Evolutionary conservation across 2,888 invertebrate species (phyloP).

Genomic region (Stenichneumon culpator): DNA sequence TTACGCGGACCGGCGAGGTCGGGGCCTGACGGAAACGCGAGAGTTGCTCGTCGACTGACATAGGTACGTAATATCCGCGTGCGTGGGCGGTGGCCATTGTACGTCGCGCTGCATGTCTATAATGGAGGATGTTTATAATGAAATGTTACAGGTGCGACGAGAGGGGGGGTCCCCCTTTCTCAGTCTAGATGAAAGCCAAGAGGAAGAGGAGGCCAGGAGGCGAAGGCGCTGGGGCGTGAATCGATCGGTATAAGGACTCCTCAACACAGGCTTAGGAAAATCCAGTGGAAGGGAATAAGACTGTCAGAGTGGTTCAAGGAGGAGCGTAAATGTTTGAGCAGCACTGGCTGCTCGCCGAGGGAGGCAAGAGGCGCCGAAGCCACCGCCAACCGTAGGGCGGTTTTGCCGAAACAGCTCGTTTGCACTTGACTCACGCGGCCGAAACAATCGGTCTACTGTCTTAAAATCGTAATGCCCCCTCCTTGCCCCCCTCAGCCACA

Average conservation of each 20-base stretch:
- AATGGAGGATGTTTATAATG: not conserved
- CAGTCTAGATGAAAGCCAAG: not conserved
- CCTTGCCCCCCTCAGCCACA: no score
- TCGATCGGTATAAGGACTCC: slow-evolving; percentile 62
- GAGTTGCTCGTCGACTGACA: not conserved
- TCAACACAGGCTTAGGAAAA: slow-evolving; percentile 20
- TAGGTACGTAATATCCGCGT: not conserved
- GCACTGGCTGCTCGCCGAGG: slow-evolving; percentile 49
- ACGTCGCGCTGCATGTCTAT: not conserved
- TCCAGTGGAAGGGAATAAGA: slow-evolving; percentile 47
- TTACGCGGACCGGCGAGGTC: not conserved
- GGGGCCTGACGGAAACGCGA: not conserved
- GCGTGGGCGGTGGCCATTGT: not conserved
- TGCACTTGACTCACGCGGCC: slow-evolving; percentile 78
- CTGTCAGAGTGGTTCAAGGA: slow-evolving; percentile 66
- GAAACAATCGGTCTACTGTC: slow-evolving; percentile 78
- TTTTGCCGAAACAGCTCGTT: slow-evolving; percentile 72
- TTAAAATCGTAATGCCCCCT: slow-evolving; percentile 77
- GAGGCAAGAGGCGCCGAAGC: slow-evolving; percentile 19
- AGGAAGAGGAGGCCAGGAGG: not conserved
- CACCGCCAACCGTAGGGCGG: not conserved
- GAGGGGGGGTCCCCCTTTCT: not conserved
- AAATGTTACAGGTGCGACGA: slow-evolving; percentile 1
- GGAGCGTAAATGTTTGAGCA: slow-evolving; percentile 71
- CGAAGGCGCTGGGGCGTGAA: slow-evolving; percentile 28